phyloP scores from a whole-genome alignment of 2,797 vertebrate species.

The Synanceia verrucosa region DNA sequence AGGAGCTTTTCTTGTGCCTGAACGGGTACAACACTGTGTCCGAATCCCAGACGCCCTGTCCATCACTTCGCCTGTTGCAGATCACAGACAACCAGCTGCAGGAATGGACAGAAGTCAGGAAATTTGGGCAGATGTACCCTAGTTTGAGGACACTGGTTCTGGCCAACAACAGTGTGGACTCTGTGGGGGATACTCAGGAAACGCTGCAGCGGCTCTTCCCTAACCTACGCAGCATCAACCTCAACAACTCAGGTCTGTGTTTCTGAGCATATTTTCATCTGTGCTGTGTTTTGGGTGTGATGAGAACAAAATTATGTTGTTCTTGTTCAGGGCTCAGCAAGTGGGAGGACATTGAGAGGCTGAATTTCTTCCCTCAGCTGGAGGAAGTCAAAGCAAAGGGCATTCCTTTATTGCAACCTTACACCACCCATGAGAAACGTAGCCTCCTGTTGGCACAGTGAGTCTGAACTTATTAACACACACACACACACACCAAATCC shows the following conservation, averaged over 20 bases:
- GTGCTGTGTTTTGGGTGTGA: no score
- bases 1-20: constrained; percentile 98
- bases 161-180: constrained; percentile 91
- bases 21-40: constrained; percentile 92
- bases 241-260: constrained; percentile 97
- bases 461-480: constrained; percentile 31
- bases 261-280: no score
- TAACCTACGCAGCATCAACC: constrained; percentile 92
- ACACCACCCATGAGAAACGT: constrained; percentile 90
- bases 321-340: constrained; percentile 84
- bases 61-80: constrained; percentile 93
- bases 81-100: constrained; percentile 97
- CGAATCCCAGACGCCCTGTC: constrained; percentile 86
- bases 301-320: not conserved
- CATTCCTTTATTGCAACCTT: constrained; percentile 92
- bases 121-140: constrained; percentile 93
- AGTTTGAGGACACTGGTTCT: constrained; percentile 89
- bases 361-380: constrained; percentile 94
- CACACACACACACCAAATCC: not conserved
- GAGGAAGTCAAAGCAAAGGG: constrained; percentile 92
- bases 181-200: constrained; percentile 88
- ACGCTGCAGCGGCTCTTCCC: constrained; percentile 89
- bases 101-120: constrained; percentile 93
- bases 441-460: constrained; percentile 91
- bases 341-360: constrained; percentile 95